Conservation (phyloP, 2,888 invertebrate genomes). For the Lasioglossum figueresi region DNA sequence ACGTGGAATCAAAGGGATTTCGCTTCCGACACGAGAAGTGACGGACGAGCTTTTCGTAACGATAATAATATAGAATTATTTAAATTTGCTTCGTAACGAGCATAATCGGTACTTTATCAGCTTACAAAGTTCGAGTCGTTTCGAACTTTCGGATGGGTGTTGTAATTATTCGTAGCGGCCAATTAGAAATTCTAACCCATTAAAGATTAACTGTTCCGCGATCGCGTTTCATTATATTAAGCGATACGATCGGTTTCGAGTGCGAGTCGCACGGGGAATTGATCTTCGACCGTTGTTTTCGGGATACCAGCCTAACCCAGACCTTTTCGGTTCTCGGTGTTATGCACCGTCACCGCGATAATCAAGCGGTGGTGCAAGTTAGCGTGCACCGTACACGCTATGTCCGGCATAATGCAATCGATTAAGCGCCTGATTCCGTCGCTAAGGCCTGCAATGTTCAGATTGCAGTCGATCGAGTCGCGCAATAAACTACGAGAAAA, state of each 20-base stretch:
- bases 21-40: not conserved
- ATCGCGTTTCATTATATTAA: not conserved
- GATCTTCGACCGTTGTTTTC: conserved; percentile 21
- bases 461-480: conserved; percentile 33
- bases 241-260: not conserved
- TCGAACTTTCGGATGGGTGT: not conserved
- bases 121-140: not conserved
- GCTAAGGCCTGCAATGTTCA: conserved; percentile 35
- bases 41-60: not conserved
- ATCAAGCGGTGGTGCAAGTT: conserved; percentile 52
- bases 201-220: not conserved
- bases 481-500: conserved; percentile 2
- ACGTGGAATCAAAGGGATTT: not conserved
- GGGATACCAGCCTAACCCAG: not conserved
- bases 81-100: not conserved
- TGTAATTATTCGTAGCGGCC: not conserved
- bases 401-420: conserved; percentile 49
- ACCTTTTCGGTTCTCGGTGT: conserved; percentile 28
- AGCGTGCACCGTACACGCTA: conserved; percentile 32
- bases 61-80: not conserved
- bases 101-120: not conserved
- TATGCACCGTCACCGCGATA: conserved; percentile 49
- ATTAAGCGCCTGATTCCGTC: conserved; percentile 29
- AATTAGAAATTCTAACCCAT: not conserved
- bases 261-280: not conserved